Evolutionary conservation across 2,113 vertebrate genomes (phyloP), one percentile per base, ranked within the genome.

Genomic region (Lepus europaeus): DNA sequence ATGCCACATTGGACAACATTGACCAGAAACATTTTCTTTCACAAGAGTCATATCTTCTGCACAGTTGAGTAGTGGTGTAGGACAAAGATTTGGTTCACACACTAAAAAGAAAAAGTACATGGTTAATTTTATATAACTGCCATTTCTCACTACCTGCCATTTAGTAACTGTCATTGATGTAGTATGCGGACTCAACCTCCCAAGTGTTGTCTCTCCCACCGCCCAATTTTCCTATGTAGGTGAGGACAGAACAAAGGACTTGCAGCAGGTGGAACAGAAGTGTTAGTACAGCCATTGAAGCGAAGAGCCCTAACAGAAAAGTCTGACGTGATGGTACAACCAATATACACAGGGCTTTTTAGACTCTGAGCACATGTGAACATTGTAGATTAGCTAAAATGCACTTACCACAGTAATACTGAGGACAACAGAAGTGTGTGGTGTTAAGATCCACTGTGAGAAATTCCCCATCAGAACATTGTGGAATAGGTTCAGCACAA

Each of bases 371-470:
- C 63, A 89, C 9, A 72, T 22, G 20, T 29, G 77, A 79, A 87
- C 83, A 80, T 68, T 84, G 89, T 45, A 5, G 77, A 31, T 73
- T 72, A 56, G n/a, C 77, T 64, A 56, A 95, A 61, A 33, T 91
- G 84, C 10, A 97, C 98, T 98, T 98, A 99, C 99, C 99, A 6
- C 99, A 99, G 56, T 99, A 98, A 97, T 99, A 99, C 92, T 93
- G 98, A 66, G 99, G 99, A 97, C 99, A 99, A 95, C 99, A 99
- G 89, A 98, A 98, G 70, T 98, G 98, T 87, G 99, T 99, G 9
- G 99, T 99, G 92, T 99, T 99, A 78, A 98, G 98, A 97, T 99
- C 98, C 88, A 99, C 99, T 31, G 99, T 99, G 97, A 99, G 98
- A 95, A 99, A 98, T 98, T 99, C 99, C 79, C 99, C 99, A 36